Evolutionary conservation across 37 sponge, comb jelly and placozoan species (phyloP), one percentile per base, ranked within the genome.

Genomic region (Agelas oroides): DNA sequence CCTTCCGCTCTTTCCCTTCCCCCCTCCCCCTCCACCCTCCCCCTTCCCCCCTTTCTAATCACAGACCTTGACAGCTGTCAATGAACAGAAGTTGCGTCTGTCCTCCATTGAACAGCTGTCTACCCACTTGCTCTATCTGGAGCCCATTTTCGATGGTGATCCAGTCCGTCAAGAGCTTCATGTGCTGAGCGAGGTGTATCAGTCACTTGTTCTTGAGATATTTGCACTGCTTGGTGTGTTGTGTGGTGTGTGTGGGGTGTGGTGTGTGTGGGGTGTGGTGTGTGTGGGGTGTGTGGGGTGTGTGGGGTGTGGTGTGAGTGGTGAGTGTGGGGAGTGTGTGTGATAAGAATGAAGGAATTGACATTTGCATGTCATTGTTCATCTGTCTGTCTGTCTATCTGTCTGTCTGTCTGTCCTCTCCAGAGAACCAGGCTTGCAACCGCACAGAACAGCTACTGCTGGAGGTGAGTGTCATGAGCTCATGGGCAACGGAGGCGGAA

Each of bases 51-150:
- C n/a, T n/a, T n/a, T n/a, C n/a, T n/a, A n/a, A n/a, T n/a, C 53
- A 8, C 37, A 91, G 91, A 64, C 77, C 25, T 66, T 86, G 31
- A 34, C 65, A 0, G 24, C 32, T 30, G 30, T 85, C 38, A 64
- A 75, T 37, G 82, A 82, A 24, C 69, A 75, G 53, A 86, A 85
- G 33, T 0, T 17, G 23, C 39, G 41, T 57, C 52, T 91, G 16
- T 59, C 67, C 21, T 74, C 86, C 17, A 46, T 86, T 28, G 23
- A 54, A 14, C 71, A 85, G 57, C 77, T 91, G 37, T 91, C 91
- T 63, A 75, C 46, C 41, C 91, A 91, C 76, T 78, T 91, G 2
- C 77, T 82, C 63, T 79, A 76, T 59, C 30, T 91, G 72, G 91
- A 86, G 72, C 91, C 91, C 19, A 76, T 80, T 1, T 91, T 91